phyloP scores from a whole-genome alignment of 2,888 invertebrate species.

The Operophtera brumata region DNA sequence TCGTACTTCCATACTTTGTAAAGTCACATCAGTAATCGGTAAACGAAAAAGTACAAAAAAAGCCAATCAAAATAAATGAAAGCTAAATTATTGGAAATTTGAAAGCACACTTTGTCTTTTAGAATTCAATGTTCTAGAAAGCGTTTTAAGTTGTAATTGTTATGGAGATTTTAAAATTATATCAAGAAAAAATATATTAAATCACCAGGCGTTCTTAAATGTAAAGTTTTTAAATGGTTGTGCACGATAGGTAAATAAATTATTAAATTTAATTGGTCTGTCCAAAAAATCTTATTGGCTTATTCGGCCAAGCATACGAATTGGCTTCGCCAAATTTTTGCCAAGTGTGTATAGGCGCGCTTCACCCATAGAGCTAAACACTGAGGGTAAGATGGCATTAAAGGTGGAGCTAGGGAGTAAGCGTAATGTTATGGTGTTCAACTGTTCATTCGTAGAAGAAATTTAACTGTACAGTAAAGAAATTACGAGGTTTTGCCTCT shows the following conservation, averaged over 20 bases:
- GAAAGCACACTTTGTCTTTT: constrained; percentile 33
- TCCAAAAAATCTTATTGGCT: constrained; percentile 61
- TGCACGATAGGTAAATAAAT: constrained; percentile 73
- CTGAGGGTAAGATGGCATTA: constrained; percentile 2
- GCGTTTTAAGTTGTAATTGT: constrained; percentile 26
- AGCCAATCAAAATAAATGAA: constrained; percentile 24
- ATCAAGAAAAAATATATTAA: constrained; percentile 30
- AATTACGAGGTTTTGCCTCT: not conserved
- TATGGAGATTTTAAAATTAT: constrained; percentile 29
- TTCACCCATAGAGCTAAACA: constrained; percentile 7
- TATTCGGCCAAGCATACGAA: constrained; percentile 44
- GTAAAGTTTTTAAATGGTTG: constrained; percentile 74
- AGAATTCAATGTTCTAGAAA: constrained; percentile 33
- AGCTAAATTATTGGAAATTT: constrained; percentile 20
- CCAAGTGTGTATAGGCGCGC: constrained; percentile 31
- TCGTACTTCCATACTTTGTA: constrained; percentile 77
- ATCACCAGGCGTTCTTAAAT: constrained; percentile 45
- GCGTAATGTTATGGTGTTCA: not conserved
- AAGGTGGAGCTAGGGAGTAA: not conserved
- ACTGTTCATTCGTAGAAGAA: not conserved
- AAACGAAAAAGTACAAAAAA: constrained; percentile 54
- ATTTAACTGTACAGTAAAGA: not conserved
- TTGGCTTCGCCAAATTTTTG: constrained; percentile 39
- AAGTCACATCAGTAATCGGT: constrained; percentile 49
- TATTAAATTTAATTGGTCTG: constrained; percentile 61